phyloP scores from a whole-genome alignment of 2,797 vertebrate species.

The Alosa sapidissima region DNA sequence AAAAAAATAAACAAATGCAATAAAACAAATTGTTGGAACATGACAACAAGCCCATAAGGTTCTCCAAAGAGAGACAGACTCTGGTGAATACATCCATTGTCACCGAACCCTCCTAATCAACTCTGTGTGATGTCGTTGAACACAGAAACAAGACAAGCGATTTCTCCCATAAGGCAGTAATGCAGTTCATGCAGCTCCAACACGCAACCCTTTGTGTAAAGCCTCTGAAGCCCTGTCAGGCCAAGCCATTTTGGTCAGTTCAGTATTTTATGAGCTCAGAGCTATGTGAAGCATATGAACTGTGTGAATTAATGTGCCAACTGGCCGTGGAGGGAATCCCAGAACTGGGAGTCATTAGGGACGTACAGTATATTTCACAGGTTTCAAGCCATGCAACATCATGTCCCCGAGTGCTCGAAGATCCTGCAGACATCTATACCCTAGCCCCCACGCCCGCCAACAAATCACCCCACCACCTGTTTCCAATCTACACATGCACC shows the following conservation, averaged over 20 bases:
- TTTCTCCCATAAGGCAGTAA: not conserved
- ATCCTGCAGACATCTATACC: not conserved
- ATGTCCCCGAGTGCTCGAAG: not conserved
- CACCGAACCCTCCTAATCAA: not conserved
- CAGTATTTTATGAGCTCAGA: not conserved
- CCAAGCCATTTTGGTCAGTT: not conserved
- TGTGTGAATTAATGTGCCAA: not conserved
- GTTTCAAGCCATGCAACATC: not conserved
- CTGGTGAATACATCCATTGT: not conserved
- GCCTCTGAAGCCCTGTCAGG: not conserved
- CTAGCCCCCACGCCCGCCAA: not conserved
- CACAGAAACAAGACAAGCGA: not conserved
- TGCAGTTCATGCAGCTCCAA: not conserved
- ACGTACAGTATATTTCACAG: not conserved
- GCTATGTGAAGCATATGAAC: not conserved
- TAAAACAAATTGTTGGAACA: not conserved
- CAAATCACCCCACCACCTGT: not conserved
- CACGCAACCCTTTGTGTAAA: no score
- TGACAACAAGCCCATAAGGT: not conserved
- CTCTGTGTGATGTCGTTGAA: not conserved
- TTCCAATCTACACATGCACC: not conserved
- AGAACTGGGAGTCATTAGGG: not conserved
- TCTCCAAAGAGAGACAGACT: not conserved
- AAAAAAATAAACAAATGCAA: not conserved
- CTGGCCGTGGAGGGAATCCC: not conserved